Percentiles rank a stretch among this genome's conserved stretches.
Conservation (phyloP, 1,140 invertebrate genomes). For the Adoxophyes honmai region DNA sequence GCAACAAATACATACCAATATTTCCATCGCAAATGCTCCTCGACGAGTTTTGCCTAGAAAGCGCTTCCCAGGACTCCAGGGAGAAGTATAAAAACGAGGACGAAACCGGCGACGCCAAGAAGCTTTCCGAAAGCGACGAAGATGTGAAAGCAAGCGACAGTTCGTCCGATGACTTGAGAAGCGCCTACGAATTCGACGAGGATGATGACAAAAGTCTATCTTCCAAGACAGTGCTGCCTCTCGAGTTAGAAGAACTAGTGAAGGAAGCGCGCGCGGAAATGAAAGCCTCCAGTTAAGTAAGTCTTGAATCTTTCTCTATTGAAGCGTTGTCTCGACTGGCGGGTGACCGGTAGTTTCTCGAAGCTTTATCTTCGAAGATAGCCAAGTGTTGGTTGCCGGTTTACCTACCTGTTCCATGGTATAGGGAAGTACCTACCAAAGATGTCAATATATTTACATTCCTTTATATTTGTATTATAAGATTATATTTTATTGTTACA, state of each 20-base stretch:
- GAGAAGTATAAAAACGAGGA: constrained; percentile 36
- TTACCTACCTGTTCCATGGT: not conserved
- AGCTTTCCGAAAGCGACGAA: constrained; percentile 49
- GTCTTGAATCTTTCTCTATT: no score
- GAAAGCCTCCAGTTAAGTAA: constrained; percentile 32
- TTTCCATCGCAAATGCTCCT: constrained; percentile 73
- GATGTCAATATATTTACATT: no score
- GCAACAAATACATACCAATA: constrained; percentile 64
- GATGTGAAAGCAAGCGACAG: constrained; percentile 27
- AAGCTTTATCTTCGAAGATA: no score
- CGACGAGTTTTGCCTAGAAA: constrained; percentile 59
- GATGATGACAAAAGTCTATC: constrained; percentile 31
- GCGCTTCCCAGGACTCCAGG: constrained; percentile 56
- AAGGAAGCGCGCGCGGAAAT: constrained; percentile 69
- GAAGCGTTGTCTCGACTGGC: no score
- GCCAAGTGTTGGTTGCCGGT: no score
- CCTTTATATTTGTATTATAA: no score
- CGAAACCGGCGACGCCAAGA: constrained; percentile 26
- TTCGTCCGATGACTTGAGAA: constrained; percentile 22
- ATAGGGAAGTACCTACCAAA: no score
- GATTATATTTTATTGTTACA: no score
- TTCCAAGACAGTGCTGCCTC: constrained; percentile 54
- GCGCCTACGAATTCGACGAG: constrained; percentile 24
- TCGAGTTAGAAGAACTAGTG: constrained; percentile 65
- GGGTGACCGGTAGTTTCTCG: no score